Base-by-base conservation (phyloP, 2,797 vertebrate genomes). In the Alfaro cultratus region DNA sequence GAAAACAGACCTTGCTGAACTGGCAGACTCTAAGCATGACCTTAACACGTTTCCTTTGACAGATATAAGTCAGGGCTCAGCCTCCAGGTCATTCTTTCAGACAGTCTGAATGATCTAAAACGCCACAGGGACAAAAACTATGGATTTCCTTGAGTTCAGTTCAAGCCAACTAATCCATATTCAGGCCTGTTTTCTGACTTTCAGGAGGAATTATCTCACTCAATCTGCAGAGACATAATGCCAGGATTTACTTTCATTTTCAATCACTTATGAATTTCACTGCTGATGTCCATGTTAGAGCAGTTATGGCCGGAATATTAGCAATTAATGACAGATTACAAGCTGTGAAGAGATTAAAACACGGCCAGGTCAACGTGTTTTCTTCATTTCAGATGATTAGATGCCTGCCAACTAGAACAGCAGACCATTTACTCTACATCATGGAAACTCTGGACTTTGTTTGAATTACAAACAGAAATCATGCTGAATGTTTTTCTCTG, bases 311-410 rank as follows among this genome's bases (percentile, higher is more conserved):
- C 77, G 83, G 85, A 93, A 93, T 51, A 91, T 75, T 85, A 83
- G 85, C 90, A 29, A 92, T 92, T 93, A 94, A 93, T 93, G 90
- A 87, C 75, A 86, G 89, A 93, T 93, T 93, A 93, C 47, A 81
- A 74, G 74, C 82, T 75, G 85, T 11, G 23, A 79, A 79, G 78
- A 92, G 89, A 91, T 92, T 82, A 91, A 91, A 94, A 92, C 88
- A 83, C 72, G 76, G 78, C 70, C 79, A 77, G 79, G 79, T 85
- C 85, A 78, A 77, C 75, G 78, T 29, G 78, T 89, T 46, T 91
- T 84, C 91, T 92, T 91, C 87, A 92, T 89, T 92, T 93, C 78
- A 87, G 85, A 78, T 89, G 91, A 94, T 93, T 92, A 94, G 80
- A 88, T 77, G 77, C 83, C 89, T 80, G 87, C 71, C 82, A 87